These are phyloP conservation scores for Eumacrocentrus americanus DNA, from an alignment of 2,888 invertebrate species.

Conservation along the genomic window DNA sequence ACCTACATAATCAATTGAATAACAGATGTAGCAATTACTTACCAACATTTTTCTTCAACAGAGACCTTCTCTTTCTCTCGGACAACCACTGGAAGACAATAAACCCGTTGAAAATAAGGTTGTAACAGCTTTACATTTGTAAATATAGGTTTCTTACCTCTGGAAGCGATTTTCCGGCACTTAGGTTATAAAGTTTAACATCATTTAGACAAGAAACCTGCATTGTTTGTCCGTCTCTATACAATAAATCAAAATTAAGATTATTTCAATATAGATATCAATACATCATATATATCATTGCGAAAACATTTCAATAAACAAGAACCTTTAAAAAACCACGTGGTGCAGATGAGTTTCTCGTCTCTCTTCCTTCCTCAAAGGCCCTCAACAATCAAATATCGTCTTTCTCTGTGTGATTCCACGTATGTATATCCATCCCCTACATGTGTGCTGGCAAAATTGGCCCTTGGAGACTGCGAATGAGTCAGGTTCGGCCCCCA, in stretches of 20 bases:
- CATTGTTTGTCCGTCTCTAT: conserved; percentile 65
- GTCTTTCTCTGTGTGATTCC: too few relatives aligned
- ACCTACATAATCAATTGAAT: not conserved
- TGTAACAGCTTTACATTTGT: conserved; percentile 12
- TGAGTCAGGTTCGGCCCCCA: too few relatives aligned
- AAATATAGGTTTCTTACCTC: conserved; percentile 73
- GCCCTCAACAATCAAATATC: not conserved
- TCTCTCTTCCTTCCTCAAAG: too few relatives aligned
- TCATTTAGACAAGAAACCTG: conserved; percentile 93
- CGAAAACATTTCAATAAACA: not conserved
- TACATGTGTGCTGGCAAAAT: too few relatives aligned
- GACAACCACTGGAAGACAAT: conserved; percentile 77
- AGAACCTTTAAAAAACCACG: not conserved
- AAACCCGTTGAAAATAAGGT: conserved; percentile 33
- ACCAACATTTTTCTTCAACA: conserved; percentile 85
- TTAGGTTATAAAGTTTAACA: conserved; percentile 97
- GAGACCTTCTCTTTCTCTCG: conserved; percentile 79
- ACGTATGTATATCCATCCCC: too few relatives aligned
- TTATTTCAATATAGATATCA: not conserved
- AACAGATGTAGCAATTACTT: conserved; percentile 43
- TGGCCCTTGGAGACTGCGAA: too few relatives aligned
- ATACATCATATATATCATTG: not conserved
- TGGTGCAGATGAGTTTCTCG: too few relatives aligned
- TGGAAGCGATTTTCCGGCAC: conserved; percentile 94
- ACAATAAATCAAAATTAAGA: not conserved